Conservation (phyloP, 2,888 invertebrate species). For the Andrena praecox region DNA sequence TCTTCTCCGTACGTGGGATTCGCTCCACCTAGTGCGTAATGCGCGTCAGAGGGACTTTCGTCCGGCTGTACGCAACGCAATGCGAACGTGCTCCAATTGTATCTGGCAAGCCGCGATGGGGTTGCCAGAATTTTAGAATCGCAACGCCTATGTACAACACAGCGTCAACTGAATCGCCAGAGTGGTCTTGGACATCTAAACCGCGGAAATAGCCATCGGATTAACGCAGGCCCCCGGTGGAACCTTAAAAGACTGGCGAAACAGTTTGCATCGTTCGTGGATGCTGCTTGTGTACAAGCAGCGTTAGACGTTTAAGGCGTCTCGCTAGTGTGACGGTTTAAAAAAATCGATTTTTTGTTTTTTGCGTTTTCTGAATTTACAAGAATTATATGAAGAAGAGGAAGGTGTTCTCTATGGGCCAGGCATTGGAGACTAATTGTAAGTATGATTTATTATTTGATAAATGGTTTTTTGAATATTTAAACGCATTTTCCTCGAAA, state of each 20-base stretch:
- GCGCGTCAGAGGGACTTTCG: background rate
- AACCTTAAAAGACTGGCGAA: background rate
- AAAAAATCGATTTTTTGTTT: no score
- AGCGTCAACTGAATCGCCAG: background rate
- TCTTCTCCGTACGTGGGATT: slow-evolving; percentile 20
- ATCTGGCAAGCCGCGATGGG: no score
- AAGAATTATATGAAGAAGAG: no score
- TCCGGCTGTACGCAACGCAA: background rate
- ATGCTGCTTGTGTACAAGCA: background rate
- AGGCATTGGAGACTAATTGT: no score
- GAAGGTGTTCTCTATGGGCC: no score
- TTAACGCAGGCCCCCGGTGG: background rate
- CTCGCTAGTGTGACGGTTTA: no score
- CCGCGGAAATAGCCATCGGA: background rate
- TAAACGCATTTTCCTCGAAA: no score
- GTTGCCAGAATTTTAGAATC: no score
- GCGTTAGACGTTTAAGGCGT: background rate
- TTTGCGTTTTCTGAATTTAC: no score
- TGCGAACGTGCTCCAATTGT: background rate
- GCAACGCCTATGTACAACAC: no score
- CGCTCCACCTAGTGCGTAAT: background rate
- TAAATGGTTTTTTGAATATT: no score
- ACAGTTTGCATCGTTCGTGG: background rate
- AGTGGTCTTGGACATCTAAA: background rate
- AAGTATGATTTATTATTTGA: no score